Conservation (phyloP, 2,888 invertebrate genomes). For the Bimastos eiseni region DNA sequence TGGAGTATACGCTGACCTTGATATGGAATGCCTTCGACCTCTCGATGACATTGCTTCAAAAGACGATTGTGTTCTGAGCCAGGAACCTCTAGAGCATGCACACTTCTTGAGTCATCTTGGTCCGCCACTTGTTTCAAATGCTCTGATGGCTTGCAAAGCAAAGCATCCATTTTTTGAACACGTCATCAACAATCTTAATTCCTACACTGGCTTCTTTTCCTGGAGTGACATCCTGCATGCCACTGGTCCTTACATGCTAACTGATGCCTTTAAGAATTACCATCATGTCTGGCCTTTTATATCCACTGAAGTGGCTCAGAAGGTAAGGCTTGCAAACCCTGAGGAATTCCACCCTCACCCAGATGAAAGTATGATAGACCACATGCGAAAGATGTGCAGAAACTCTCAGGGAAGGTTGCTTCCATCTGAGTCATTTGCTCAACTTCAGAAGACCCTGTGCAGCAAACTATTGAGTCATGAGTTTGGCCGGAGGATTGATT, state of each 20-base stretch:
- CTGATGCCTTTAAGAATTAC: conserved; percentile 36
- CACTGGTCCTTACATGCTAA: conserved; percentile 43
- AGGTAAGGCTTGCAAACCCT: conserved; percentile 36
- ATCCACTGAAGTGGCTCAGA: not conserved
- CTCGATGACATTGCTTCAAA: conserved; percentile 42
- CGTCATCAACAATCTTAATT: conserved; percentile 33
- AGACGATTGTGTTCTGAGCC: conserved; percentile 40
- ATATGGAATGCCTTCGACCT: conserved; percentile 54
- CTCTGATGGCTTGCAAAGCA: conserved; percentile 42
- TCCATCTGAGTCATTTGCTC: conserved; percentile 23
- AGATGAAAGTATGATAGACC: conserved; percentile 41
- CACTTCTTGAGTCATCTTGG: conserved; percentile 37
- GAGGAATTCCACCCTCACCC: conserved; percentile 41
- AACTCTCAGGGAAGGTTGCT: not conserved
- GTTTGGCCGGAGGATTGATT: conserved; percentile 14
- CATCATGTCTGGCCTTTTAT: not conserved
- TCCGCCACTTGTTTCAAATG: conserved; percentile 42
- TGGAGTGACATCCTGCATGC: conserved; percentile 40
- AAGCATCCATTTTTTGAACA: conserved; percentile 39
- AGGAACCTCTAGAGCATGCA: conserved; percentile 43
- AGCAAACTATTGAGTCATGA: conserved; percentile 14
- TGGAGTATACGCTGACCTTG: conserved; percentile 58
- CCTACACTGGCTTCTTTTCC: conserved; percentile 30
- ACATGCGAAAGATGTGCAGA: conserved; percentile 39
- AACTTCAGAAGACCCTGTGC: conserved; percentile 36